Evolutionary conservation across 2,888 invertebrate genomes (phyloP), one percentile per base, ranked within the genome.

Genomic region (Prosopocoilus inquinatus): DNA sequence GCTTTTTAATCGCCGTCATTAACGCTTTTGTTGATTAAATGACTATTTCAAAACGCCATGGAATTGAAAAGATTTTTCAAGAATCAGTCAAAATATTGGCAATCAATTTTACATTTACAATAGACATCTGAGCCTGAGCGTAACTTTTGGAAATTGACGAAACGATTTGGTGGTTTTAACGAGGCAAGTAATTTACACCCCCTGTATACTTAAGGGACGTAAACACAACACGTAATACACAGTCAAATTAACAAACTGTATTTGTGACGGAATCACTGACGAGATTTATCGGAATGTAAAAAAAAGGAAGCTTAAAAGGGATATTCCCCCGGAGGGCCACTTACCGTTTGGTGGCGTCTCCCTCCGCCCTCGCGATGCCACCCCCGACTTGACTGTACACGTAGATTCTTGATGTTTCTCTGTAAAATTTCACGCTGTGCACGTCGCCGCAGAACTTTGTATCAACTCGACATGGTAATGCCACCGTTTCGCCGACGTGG

Each of bases 371-470:
- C 60, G 86, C 84, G 60, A 88, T 82, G 28, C 82, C 81, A 28
- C 20, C 20, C 2, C 84, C 83, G 5, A 84, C 81, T 60, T 88
- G 86, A 59, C 89, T 89, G 79, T 87, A 89, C 65, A 90, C 88
- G 77, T 88, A 90, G 54, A 90, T 88, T 53, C 90, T 76, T 45
- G 82, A 80, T 56, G 87, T 84, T 2, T 85, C 87, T 64, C 88
- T 84, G 78, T 90, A 90, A 90, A 91, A 91, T 74, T 91, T 91
- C 74, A 91, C 88, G 76, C 88, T 89, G 79, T 91, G 91, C 71
- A 91, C 84, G 61, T 85, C 86, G 0, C 89, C 89, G 70, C 91
- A 91, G 28, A 85, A 83, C n/a, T 82, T 79, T 39, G 82, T 81
- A 69, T 89, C 88, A 61, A 90, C 84, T 12, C 84, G 81, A 71